Evolutionary conservation across 2,797 vertebrate species (phyloP), one percentile per base, ranked within the genome.

Genomic region (Hippoglossus hippoglossus): DNA sequence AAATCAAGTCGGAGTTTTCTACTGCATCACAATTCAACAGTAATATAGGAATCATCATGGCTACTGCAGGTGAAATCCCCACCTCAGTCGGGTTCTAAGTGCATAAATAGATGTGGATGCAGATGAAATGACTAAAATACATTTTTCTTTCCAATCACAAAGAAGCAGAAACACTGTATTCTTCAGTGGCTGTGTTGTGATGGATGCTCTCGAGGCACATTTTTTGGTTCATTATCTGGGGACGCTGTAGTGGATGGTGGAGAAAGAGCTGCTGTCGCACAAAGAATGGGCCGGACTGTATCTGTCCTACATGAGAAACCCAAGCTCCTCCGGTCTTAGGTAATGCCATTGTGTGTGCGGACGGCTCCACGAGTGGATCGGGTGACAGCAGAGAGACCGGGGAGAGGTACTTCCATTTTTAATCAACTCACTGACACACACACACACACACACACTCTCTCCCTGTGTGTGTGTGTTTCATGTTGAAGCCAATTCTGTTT

Each of bases 261-360:
- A 68, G 56, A 76, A 57, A 16, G 25, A n/a, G 28, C 51, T 81
- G 52, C 50, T 69, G 52, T 13, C 60, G 64, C 64, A 69, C 52
- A 55, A 31, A 81, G 80, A 87, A 81, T 68, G 61, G 55, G 13
- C 39, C 61, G 77, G 81, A 79, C 60, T 77, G 56, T 66, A 82
- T 84, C 85, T 75, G 55, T 70, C 65, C 70, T 65, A 71, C 65
- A 77, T 31, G 77, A 86, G 92, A 89, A 91, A 91, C 85, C 61
- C 55, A 81, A 91, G 77, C 87, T 77, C 69, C 81, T 84, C 79
- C 73, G 44, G 68, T 83, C 74, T 90, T 84, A 90, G 87, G 83
- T 92, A 84, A 91, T 86, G 77, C 67, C 73, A 75, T 15, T 25
- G 69, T 73, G 65, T 76, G 56, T 58, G 77, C 76, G 76, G 77